phyloP scores from a whole-genome alignment of 2,888 invertebrate genomes.

The Parascotia fuliginaria region DNA sequence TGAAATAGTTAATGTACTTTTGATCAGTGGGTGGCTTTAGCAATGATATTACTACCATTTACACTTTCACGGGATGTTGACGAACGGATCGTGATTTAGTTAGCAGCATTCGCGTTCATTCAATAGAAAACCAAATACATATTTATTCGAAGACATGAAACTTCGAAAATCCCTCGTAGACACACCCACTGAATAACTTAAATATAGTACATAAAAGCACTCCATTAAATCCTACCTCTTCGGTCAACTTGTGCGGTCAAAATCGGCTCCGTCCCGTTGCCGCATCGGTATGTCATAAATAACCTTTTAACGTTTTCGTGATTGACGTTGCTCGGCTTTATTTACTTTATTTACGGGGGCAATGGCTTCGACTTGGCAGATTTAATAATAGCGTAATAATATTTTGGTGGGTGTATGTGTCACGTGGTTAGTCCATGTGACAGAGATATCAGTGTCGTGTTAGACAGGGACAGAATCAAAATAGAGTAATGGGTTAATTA shows the following conservation, averaged over 20 bases:
- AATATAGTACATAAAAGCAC: too few species aligned
- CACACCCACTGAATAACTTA: too few species aligned
- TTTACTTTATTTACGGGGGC: constrained; percentile 44
- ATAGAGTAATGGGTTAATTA: constrained; percentile 3
- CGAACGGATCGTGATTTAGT: neutral
- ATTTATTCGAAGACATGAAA: too few species aligned
- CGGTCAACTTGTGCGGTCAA: too few species aligned
- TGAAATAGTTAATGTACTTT: constrained; percentile 50
- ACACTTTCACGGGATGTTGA: neutral
- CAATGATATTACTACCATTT: constrained; percentile 7
- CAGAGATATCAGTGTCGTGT: neutral
- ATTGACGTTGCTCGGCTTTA: constrained; percentile 44
- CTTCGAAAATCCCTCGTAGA: too few species aligned
- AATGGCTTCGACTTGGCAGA: constrained; percentile 45
- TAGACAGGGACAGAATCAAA: constrained; percentile 4
- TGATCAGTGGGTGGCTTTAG: constrained; percentile 52
- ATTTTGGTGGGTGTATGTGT: constrained; percentile 12
- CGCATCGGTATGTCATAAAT: constrained; percentile 4
- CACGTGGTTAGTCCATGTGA: constrained; percentile 13
- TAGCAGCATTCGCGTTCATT: too few species aligned
- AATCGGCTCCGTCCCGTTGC: neutral
- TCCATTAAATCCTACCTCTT: too few species aligned
- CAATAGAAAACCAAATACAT: too few species aligned
- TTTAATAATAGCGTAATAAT: constrained; percentile 25
- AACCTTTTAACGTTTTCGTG: constrained; percentile 38